A percentile compares a stretch with the other conserved stretches of the same genome.
Conservation (phyloP, 2,113 vertebrate species). For the Crotalus horridus region DNA sequence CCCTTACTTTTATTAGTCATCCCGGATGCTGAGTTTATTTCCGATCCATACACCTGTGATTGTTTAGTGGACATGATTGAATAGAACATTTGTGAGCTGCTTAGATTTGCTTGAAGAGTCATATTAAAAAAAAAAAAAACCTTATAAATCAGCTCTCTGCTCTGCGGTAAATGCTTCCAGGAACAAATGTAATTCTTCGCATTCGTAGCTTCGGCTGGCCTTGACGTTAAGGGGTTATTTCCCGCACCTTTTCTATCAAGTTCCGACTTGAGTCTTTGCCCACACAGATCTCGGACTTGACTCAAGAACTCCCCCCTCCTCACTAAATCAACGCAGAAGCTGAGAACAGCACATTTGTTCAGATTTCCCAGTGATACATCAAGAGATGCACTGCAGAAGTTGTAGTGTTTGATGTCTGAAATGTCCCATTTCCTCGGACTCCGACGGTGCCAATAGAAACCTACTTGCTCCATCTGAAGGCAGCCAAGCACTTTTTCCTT, state of each 20-base stretch:
- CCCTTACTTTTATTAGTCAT: background rate
- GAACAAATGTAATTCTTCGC: background rate
- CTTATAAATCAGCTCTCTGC: background rate
- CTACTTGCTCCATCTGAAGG: too few relatives aligned
- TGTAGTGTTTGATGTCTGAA: background rate
- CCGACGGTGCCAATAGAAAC: too few relatives aligned
- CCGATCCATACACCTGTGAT: background rate
- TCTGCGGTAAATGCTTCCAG: background rate
- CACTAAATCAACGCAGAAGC: background rate
- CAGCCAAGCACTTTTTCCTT: background rate
- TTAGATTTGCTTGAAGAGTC: background rate
- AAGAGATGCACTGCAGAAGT: background rate
- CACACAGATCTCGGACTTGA: background rate
- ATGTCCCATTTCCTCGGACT: background rate
- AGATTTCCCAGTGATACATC: background rate
- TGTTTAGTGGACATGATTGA: background rate
- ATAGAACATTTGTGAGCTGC: background rate
- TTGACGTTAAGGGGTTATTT: background rate
- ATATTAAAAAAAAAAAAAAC: background rate
- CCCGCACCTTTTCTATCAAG: background rate
- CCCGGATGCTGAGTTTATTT: background rate
- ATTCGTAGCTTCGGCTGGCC: background rate
- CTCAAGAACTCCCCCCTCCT: background rate
- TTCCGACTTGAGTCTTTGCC: background rate
- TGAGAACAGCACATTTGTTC: background rate